Conservation (phyloP, 2,113 vertebrate genomes). For the Lontra canadensis region DNA sequence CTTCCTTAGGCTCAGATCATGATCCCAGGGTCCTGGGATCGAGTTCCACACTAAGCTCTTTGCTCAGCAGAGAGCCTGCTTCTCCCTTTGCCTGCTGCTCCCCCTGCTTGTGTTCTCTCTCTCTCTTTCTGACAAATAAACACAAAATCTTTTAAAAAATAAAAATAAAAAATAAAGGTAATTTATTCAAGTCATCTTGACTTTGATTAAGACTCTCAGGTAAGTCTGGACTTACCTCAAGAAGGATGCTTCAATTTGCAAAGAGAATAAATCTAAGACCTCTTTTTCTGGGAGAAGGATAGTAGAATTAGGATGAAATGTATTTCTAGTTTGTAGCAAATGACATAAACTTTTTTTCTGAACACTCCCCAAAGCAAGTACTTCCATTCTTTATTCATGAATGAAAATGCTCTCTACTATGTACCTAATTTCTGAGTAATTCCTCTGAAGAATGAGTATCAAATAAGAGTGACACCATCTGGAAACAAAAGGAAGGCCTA, state of each 20-base stretch:
- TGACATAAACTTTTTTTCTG: neutral
- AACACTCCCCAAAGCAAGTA: neutral
- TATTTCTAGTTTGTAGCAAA: neutral
- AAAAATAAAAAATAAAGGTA: neutral
- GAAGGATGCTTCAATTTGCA: neutral
- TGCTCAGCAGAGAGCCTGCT: too few species aligned
- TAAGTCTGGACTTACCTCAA: neutral
- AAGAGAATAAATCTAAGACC: neutral
- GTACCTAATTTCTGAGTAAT: neutral
- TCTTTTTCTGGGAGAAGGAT: neutral
- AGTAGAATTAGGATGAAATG: neutral
- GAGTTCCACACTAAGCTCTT: too few species aligned
- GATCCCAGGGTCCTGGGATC: neutral
- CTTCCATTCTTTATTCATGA: neutral
- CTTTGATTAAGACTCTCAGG: neutral
- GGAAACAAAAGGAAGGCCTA: neutral
- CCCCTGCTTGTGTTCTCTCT: too few species aligned
- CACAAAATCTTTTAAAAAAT: neutral
- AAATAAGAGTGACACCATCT: neutral
- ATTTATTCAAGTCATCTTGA: neutral
- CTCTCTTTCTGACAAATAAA: neutral
- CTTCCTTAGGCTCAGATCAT: neutral
- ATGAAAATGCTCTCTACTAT: neutral
- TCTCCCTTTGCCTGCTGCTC: too few species aligned
- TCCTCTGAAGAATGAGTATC: constrained; percentile 16